Conservation (phyloP, 2,797 vertebrate species). For the Pygocentrus nattereri region DNA sequence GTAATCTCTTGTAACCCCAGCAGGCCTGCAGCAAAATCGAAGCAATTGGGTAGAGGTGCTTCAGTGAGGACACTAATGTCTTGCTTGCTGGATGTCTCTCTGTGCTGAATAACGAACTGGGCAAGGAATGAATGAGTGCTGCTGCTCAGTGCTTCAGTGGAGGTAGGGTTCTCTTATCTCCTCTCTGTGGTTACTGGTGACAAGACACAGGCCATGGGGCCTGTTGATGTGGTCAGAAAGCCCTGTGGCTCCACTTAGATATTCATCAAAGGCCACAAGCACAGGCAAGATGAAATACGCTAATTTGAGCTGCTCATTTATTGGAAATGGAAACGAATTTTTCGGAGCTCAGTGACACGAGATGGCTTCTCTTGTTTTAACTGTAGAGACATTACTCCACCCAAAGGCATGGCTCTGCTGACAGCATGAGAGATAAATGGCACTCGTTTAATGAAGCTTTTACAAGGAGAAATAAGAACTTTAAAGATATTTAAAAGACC, state of each 20-base stretch:
- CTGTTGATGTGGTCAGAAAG: constrained; percentile 39
- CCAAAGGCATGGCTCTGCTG: constrained; percentile 14
- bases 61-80: constrained; percentile 25
- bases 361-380: constrained; percentile 53
- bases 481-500: not conserved
- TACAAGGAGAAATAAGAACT: not conserved
- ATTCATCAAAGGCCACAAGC: constrained; percentile 51
- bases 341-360: constrained; percentile 42
- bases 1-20: constrained; percentile 3
- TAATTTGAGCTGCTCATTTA: constrained; percentile 56
- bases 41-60: constrained; percentile 21
- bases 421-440: constrained; percentile 11
- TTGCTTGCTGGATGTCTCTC: constrained; percentile 32
- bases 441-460: constrained; percentile 12
- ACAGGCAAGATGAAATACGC: constrained; percentile 45
- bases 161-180: constrained; percentile 13
- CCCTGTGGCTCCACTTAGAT: constrained; percentile 54
- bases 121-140: constrained; percentile 10
- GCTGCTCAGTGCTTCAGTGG: constrained; percentile 16
- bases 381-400: constrained; percentile 46
- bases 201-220: constrained; percentile 32
- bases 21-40: constrained; percentile 19
- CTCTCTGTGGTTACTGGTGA: constrained; percentile 4
- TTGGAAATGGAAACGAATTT: constrained; percentile 56
- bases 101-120: constrained; percentile 44